Evolutionary conservation across 2,888 invertebrate species (phyloP), one percentile per base, ranked within the genome.

Genomic region (Ornithoptera priamus): DNA sequence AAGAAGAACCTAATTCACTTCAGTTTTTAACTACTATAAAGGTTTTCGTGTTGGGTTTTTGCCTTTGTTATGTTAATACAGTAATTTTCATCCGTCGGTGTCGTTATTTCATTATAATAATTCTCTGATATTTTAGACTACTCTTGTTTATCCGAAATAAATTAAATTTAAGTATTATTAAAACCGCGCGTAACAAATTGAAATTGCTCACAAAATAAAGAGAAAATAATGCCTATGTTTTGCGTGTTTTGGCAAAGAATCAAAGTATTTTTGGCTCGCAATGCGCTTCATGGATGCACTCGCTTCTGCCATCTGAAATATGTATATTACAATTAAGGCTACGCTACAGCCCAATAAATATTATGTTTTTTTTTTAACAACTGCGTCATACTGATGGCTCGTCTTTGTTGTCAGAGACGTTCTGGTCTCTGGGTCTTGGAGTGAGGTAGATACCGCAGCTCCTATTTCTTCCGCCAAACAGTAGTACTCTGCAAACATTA

Each of bases 231-330:
- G 81, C 72, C 80, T 80, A 77, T 83, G 84, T 85, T 84, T 80
- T 81, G 84, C 84, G 81, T 88, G 87, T 87, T 85, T 85, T 91
- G 91, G 91, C 91, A 88, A 71, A 77, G 84, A 81, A 77, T 90
- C 90, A 91, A 90, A 89, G 84, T 89, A 90, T 90, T 90, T 90
- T 90, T 91, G 90, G 90, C 90, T 84, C 88, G 78, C 79, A 80
- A 76, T 81, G 81, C 83, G 84, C 83, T 86, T 86, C 87, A 86
- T 88, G 87, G 84, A 87, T 88, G 87, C 89, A 88, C 80, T 86
- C 79, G 83, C 80, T 82, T 82, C 80, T 81, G 82, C 81, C 79
- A 76, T 80, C 76, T 80, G 78, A 81, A 81, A 81, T 83, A 81
- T 39, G 39, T 39, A 39, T 81, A 81, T 84, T 81, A 78, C 72